Percentiles rank a stretch among this genome's conserved stretches.
Evolutionary conservation across 2,113 vertebrate genomes (phyloP).

Genomic region (Thermophis baileyi): DNA sequence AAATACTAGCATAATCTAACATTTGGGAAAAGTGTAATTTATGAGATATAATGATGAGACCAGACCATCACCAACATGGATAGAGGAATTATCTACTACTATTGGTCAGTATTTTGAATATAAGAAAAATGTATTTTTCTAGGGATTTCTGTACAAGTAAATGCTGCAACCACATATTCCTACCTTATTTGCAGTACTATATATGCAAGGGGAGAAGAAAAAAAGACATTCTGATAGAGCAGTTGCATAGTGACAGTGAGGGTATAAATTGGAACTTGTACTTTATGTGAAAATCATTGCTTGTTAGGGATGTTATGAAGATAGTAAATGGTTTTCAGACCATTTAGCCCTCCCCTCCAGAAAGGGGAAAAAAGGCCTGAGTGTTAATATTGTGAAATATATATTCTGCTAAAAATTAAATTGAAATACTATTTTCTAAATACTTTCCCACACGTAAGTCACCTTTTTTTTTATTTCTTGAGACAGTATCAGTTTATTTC

Average conservation of each 20-base stretch:
- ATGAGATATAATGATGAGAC: not conserved
- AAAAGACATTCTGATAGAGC: constrained; percentile 65
- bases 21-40: not conserved
- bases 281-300: constrained; percentile 49
- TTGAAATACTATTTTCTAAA: constrained; percentile 75
- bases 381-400: constrained; percentile 59
- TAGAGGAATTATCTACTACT: not conserved
- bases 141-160: not conserved
- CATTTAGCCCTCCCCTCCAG: constrained; percentile 39
- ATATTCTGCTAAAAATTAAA: constrained; percentile 69
- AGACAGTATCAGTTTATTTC: constrained; percentile 82
- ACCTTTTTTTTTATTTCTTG: constrained; percentile 64
- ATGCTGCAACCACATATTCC: constrained; percentile 46
- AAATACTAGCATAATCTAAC: not conserved
- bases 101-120: not conserved
- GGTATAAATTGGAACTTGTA: constrained; percentile 55
- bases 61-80: not conserved
- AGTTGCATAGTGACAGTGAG: constrained; percentile 40
- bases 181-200: constrained; percentile 26
- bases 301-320: constrained; percentile 45
- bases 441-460: constrained; percentile 72
- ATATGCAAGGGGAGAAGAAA: constrained; percentile 38
- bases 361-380: constrained; percentile 41
- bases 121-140: not conserved
- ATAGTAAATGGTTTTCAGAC: constrained; percentile 61